These are phyloP conservation scores for Calephelis virginiensis DNA, from an alignment of 1,140 invertebrate genomes.

Conservation along the genomic window DNA sequence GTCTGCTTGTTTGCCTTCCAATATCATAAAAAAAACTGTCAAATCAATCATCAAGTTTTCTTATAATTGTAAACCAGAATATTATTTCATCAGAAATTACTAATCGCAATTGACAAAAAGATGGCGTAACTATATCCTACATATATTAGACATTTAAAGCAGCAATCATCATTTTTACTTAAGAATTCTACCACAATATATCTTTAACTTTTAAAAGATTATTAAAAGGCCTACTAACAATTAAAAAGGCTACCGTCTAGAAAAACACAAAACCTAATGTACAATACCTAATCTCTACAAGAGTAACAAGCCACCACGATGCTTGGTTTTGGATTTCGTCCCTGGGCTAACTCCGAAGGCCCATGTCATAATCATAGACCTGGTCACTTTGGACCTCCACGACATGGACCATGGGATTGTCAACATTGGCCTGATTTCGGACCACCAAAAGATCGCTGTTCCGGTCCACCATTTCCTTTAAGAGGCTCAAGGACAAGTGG, in stretches of 20 bases:
- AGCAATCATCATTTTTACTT: neutral
- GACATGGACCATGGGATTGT: constrained; percentile 1
- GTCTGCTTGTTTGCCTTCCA: too few species aligned
- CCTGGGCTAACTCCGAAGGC: neutral
- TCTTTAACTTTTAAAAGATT: too few species aligned
- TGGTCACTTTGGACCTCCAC: neutral
- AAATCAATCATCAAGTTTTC: too few species aligned
- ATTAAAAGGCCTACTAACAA: too few species aligned
- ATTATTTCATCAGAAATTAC: neutral
- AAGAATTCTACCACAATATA: too few species aligned
- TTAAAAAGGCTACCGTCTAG: too few species aligned
- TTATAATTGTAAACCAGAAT: neutral
- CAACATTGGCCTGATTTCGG: neutral
- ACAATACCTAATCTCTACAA: neutral
- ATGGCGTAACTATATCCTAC: neutral
- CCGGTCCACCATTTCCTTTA: neutral
- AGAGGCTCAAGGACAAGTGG: neutral
- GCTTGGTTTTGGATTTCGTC: neutral
- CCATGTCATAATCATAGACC: constrained; percentile 6
- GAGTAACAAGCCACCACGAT: neutral
- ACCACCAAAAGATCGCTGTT: neutral
- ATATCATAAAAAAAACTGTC: too few species aligned
- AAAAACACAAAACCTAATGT: too few species aligned
- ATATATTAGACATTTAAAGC: neutral
- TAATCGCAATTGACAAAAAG: neutral